Percentiles rank a stretch among this genome's conserved stretches.
Evolutionary conservation across 2,888 invertebrate species (phyloP).

Genomic region (Pandemis heparana): DNA sequence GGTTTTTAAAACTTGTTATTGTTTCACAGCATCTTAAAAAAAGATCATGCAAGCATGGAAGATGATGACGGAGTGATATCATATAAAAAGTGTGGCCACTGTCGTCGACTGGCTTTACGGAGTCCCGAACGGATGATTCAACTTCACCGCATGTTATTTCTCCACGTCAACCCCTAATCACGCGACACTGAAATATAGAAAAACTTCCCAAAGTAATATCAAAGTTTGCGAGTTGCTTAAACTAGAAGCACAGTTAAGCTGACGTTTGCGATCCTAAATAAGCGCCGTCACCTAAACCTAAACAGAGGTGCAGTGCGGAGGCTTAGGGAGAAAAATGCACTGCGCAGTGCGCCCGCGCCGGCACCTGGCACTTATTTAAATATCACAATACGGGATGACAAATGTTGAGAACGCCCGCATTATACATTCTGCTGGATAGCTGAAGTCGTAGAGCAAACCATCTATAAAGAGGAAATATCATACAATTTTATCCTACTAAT

Average conservation of each 20-base stretch:
- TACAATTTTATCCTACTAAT: too few species aligned
- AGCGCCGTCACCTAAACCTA: not conserved
- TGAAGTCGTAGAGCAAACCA: too few species aligned
- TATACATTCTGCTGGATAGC: conserved; percentile 4
- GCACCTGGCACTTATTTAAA: conserved; percentile 18
- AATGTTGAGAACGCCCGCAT: not conserved
- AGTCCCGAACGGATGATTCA: conserved; percentile 6
- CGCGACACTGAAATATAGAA: conserved; percentile 30
- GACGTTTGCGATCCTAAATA: conserved; percentile 9
- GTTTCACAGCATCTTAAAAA: too few species aligned
- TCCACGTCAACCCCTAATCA: conserved; percentile 9
- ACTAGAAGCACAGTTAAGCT: conserved; percentile 10
- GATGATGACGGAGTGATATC: too few species aligned
- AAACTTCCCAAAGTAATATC: conserved; percentile 20
- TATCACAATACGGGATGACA: conserved; percentile 17
- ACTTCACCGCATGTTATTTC: conserved; percentile 15
- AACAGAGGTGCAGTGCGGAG: conserved; percentile 23
- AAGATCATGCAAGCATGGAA: too few species aligned
- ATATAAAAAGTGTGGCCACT: too few species aligned
- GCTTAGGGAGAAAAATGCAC: conserved; percentile 34
- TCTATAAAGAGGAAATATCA: too few species aligned
- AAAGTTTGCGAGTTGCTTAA: conserved; percentile 13
- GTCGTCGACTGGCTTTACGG: too few species aligned
- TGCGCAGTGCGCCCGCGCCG: conserved; percentile 5
- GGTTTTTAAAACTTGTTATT: too few species aligned